Percentiles rank a stretch among this genome's conserved stretches.
These are phyloP conservation scores for Clarias batrachus DNA, from an alignment of 2,113 vertebrate species.

Conservation along the genomic window DNA sequence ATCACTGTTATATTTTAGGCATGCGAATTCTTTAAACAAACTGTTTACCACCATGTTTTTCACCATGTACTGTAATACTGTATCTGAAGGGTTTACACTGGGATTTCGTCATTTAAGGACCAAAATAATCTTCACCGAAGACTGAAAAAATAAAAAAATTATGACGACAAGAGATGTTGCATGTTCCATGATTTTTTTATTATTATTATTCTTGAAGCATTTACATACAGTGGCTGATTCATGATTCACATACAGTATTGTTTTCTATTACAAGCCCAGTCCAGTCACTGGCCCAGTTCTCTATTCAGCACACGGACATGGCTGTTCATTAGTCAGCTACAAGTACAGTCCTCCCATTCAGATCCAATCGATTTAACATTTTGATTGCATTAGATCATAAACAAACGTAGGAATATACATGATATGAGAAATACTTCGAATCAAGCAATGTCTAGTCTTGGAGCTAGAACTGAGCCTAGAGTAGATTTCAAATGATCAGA, in stretches of 20 bases:
- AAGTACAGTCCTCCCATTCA: conserved; percentile 22
- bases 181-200: conserved; percentile 65
- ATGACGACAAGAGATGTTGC: conserved; percentile 36
- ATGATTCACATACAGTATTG: conserved; percentile 70
- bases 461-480: conserved; percentile 26
- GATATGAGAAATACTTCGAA: conserved; percentile 26
- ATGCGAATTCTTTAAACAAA: background rate
- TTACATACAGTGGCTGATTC: conserved; percentile 71
- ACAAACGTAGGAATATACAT: conserved; percentile 42
- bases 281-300: conserved; percentile 11
- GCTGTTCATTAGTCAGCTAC: conserved; percentile 22
- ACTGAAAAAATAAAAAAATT: background rate
- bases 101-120: background rate
- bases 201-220: conserved; percentile 61
- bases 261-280: conserved; percentile 44
- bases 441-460: conserved; percentile 37
- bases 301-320: conserved; percentile 26
- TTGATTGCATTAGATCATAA: conserved; percentile 29
- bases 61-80: too few species aligned
- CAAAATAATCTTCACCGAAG: background rate
- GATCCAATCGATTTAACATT: conserved; percentile 3
- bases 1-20: background rate
- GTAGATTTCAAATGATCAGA: conserved; percentile 34
- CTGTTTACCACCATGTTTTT: too few species aligned
- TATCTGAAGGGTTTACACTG: background rate